A percentile compares a stretch with the other conserved stretches of the same genome.
Evolutionary conservation across 2,113 vertebrate genomes (phyloP).

Genomic region (Oreochromis spilurus): DNA sequence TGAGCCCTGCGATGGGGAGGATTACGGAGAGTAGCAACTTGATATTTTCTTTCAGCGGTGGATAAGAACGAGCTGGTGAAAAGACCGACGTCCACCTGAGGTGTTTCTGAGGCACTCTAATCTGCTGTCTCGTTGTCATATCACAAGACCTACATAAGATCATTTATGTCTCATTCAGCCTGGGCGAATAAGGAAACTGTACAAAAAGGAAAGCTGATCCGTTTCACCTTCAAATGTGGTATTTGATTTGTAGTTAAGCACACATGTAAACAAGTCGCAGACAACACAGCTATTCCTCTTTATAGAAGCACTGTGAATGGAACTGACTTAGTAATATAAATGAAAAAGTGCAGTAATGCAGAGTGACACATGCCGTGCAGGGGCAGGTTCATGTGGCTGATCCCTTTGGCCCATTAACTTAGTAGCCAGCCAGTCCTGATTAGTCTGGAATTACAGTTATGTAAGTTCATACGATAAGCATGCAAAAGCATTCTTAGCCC

Average conservation of each 20-base stretch:
- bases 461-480: constrained; percentile 13
- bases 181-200: not conserved
- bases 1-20: not conserved
- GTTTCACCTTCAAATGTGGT: not conserved
- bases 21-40: not conserved
- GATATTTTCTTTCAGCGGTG: not conserved
- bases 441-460: constrained; percentile 9
- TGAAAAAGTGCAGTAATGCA: constrained; percentile 28
- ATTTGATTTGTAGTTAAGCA: constrained; percentile 1
- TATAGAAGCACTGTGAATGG: constrained; percentile 12
- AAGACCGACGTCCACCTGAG: not conserved
- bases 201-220: not conserved
- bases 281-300: not conserved
- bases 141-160: not conserved
- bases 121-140: not conserved
- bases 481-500: not conserved
- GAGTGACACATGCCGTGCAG: constrained; percentile 20
- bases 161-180: constrained; percentile 2
- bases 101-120: not conserved
- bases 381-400: not conserved
- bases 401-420: constrained; percentile 16
- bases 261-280: not conserved
- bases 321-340: constrained; percentile 40
- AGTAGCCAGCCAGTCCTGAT: constrained; percentile 2
- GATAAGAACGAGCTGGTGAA: not conserved